Percentiles rank a stretch among this genome's conserved stretches.
Conservation (phyloP, 1,140 invertebrate species). For the Drosophila pruinosa region DNA sequence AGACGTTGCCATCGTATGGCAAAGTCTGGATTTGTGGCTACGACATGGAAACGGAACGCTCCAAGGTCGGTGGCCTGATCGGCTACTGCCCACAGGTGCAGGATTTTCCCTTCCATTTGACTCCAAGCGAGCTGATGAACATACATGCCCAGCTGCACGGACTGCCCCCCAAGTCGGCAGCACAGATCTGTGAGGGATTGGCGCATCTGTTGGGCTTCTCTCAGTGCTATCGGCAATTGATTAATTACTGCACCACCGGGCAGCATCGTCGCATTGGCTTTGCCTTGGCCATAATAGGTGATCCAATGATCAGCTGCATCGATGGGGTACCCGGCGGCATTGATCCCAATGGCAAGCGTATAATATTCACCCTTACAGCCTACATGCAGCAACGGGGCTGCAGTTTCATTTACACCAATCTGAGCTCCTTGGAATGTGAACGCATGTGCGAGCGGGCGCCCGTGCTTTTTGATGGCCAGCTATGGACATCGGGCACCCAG, state of each 20-base stretch:
- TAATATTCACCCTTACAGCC: constrained; percentile 87
- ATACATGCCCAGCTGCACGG: constrained; percentile 36
- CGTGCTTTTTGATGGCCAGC: constrained; percentile 91
- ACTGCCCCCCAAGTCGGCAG: not conserved
- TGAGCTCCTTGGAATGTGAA: constrained; percentile 92
- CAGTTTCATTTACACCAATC: constrained; percentile 89
- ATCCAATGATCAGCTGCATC: constrained; percentile 84
- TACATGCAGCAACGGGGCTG: constrained; percentile 50
- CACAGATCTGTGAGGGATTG: constrained; percentile 18
- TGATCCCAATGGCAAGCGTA: constrained; percentile 91
- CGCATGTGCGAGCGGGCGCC: constrained; percentile 90
- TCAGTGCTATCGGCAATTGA: constrained; percentile 7
- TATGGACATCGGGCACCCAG: constrained; percentile 87
- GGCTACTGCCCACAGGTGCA: constrained; percentile 52
- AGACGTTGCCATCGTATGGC: constrained; percentile 14
- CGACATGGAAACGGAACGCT: constrained; percentile 5
- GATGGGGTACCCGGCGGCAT: constrained; percentile 88
- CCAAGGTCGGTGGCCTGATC: constrained; percentile 24
- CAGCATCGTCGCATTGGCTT: constrained; percentile 94
- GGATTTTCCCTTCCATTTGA: constrained; percentile 24
- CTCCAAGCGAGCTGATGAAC: constrained; percentile 44
- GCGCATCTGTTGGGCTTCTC: constrained; percentile 45
- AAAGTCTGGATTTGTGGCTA: constrained; percentile 43
- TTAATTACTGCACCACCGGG: constrained; percentile 87
- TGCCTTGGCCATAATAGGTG: constrained; percentile 94